A percentile compares a stretch with the other conserved stretches of the same genome.
Evolutionary conservation across 2,888 invertebrate species (phyloP).

Genomic region (Cryptocheilus praepositus): DNA sequence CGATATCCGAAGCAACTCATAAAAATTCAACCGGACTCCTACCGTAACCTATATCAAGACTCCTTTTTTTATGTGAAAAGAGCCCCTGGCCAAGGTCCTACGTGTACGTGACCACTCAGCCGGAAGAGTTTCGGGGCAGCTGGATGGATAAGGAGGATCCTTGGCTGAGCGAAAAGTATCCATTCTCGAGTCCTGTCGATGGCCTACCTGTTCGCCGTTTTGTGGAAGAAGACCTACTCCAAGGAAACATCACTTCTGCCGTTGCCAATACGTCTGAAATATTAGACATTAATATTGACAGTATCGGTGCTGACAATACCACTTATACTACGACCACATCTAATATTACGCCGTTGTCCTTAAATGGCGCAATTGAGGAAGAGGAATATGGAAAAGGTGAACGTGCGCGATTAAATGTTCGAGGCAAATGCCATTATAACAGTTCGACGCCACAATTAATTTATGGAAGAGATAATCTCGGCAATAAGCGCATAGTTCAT

Average conservation of each 20-base stretch:
- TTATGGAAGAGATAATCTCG: slow-evolving; percentile 60
- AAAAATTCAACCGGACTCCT: no score
- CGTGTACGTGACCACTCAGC: slow-evolving; percentile 51
- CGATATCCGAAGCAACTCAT: no score
- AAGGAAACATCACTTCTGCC: neutral
- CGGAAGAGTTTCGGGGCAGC: neutral
- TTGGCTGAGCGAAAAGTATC: slow-evolving; percentile 1
- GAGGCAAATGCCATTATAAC: neutral
- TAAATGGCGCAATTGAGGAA: no score
- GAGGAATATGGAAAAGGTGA: no score
- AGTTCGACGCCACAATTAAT: slow-evolving; percentile 51
- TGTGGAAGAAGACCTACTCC: neutral
- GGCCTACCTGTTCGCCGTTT: neutral
- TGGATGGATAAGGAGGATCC: neutral
- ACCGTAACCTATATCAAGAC: no score
- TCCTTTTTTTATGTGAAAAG: slow-evolving; percentile 17
- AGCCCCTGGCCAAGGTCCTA: slow-evolving; percentile 47
- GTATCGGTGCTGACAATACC: no score
- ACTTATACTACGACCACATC: no score
- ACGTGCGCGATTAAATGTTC: no score
- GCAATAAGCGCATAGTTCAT: slow-evolving; percentile 63
- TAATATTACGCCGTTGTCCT: no score
- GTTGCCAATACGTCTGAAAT: no score
- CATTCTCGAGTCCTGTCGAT: neutral
- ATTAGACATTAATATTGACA: no score